These are phyloP conservation scores for Cotesia congregata DNA, from an alignment of 2,888 invertebrate genomes.

Conservation along the genomic window DNA sequence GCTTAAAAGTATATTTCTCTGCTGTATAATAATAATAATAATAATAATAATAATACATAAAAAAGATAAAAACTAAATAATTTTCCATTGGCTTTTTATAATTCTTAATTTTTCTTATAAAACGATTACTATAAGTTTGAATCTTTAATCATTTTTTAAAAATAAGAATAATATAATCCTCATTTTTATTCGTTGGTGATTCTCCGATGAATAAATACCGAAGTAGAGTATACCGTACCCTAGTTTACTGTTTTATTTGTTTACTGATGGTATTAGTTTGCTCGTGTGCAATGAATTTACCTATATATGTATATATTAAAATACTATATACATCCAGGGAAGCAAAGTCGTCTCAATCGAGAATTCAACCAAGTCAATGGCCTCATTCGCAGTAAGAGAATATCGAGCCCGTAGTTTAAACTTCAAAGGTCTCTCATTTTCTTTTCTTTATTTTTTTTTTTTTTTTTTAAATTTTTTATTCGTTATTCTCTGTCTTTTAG, in stretches of 20 bases:
- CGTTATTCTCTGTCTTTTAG: constrained; percentile 28
- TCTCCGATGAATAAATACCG: constrained; percentile 27
- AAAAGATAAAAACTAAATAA: constrained; percentile 29
- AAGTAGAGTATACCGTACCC: neutral
- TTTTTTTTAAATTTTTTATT: neutral
- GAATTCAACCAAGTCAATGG: constrained; percentile 29
- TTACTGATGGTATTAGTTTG: neutral
- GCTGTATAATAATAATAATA: too few relatives aligned
- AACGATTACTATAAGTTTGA: neutral
- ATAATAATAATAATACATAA: too few relatives aligned
- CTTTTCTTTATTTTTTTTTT: constrained; percentile 23
- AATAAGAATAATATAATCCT: neutral
- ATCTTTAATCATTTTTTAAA: too few relatives aligned
- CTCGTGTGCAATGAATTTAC: neutral
- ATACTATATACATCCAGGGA: neutral
- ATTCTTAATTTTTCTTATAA: neutral
- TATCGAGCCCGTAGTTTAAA: constrained; percentile 38
- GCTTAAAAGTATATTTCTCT: constrained; percentile 34
- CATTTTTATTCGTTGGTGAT: constrained; percentile 16
- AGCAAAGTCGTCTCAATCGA: neutral
- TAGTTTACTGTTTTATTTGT: too few relatives aligned
- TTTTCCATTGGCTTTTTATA: constrained; percentile 25
- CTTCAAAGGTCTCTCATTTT: constrained; percentile 43
- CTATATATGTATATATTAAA: neutral
- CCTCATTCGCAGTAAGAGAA: constrained; percentile 30